Percentiles rank a stretch among this genome's conserved stretches.
These are phyloP conservation scores for Trididemnum miniatum DNA, from an alignment of 23 tunicate species.

Conservation along the genomic window DNA sequence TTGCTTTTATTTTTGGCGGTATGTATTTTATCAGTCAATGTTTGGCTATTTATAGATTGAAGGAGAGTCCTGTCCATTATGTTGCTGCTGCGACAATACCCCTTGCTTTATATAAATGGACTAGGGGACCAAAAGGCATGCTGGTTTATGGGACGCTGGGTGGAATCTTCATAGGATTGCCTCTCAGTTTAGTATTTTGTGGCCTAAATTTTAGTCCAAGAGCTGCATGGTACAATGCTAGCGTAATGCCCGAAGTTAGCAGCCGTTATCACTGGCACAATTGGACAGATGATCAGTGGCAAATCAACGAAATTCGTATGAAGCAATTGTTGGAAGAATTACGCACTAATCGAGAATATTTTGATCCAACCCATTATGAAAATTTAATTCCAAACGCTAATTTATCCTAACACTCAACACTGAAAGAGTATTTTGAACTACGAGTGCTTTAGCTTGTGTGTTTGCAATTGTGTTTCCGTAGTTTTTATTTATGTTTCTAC, in stretches of 20 bases:
- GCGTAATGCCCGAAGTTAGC: constrained; percentile 10
- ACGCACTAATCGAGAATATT: no score
- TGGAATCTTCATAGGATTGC: constrained; percentile 36
- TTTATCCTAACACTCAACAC: no score
- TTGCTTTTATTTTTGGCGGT: constrained; percentile 33
- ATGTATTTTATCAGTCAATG: constrained; percentile 51
- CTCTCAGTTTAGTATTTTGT: constrained; percentile 43
- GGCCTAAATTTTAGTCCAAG: constrained; percentile 51
- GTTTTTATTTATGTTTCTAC: no score
- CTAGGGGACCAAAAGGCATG: constrained; percentile 64
- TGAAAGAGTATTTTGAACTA: no score
- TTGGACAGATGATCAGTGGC: constrained; percentile 31
- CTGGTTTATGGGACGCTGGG: constrained; percentile 40
- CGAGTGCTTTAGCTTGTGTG: no score
- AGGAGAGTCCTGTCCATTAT: constrained; percentile 49
- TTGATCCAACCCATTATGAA: no score
- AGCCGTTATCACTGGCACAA: constrained; percentile 26
- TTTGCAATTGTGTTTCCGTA: no score
- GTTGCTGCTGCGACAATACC: constrained; percentile 43
- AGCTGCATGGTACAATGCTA: constrained; percentile 4
- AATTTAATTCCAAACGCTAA: not conserved
- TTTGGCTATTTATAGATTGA: constrained; percentile 42
- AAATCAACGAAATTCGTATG: not conserved
- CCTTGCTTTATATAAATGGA: constrained; percentile 53
- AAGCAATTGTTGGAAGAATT: no score